Conservation (phyloP, 2,888 invertebrate genomes). For the Gibbula magus region DNA sequence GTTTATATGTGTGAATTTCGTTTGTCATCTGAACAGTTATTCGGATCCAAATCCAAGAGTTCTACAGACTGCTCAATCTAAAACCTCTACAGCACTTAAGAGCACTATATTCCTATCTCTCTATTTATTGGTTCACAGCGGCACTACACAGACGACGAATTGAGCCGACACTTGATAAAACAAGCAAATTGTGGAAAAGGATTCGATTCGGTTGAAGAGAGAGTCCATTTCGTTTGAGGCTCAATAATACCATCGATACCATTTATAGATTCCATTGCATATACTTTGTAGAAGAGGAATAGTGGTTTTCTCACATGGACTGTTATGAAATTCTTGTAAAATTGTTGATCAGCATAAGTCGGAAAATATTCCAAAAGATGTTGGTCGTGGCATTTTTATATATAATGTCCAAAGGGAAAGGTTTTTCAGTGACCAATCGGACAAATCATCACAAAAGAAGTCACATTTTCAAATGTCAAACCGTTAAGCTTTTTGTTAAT, state of each 20-base stretch:
- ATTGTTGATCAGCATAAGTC: not conserved
- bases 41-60: no score
- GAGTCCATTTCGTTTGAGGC: conserved; percentile 1
- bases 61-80: no score
- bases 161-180: conserved; percentile 28
- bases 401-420: no score
- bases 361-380: no score
- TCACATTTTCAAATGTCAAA: no score
- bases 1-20: no score
- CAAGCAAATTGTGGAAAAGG: conserved; percentile 28
- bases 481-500: no score
- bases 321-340: not conserved
- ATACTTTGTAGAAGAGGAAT: not conserved
- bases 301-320: not conserved
- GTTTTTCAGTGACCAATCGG: no score
- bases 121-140: conserved; percentile 22
- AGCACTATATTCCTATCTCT: not conserved
- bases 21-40: no score
- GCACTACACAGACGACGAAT: conserved; percentile 22
- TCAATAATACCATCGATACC: not conserved
- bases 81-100: not conserved
- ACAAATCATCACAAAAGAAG: no score
- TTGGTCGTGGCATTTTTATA: no score
- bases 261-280: conserved; percentile 1
- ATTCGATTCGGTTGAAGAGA: conserved; percentile 2